Conservation (phyloP, 2,797 vertebrate genomes). For the Pseudomugil tenellus region DNA sequence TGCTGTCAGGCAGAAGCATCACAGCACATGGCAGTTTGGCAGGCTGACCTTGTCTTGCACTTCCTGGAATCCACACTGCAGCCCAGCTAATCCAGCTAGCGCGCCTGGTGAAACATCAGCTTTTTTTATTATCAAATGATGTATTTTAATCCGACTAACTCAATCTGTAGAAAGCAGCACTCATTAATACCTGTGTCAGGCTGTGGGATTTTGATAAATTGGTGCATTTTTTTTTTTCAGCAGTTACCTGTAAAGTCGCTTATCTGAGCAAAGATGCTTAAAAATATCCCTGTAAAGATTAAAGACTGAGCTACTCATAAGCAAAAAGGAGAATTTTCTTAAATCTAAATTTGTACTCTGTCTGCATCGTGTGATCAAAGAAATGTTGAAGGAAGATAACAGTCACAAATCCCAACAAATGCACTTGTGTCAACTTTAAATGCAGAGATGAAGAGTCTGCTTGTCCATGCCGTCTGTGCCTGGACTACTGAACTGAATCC, state of each 20-base stretch:
- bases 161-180: slow-evolving; percentile 46
- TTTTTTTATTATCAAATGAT: slow-evolving; percentile 72
- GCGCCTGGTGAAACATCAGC: slow-evolving; percentile 68
- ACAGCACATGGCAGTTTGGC: slow-evolving; percentile 62
- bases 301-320: slow-evolving; percentile 2
- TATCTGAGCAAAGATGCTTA: neutral
- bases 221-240: slow-evolving; percentile 5
- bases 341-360: slow-evolving; percentile 43
- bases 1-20: slow-evolving; percentile 65
- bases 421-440: slow-evolving; percentile 26
- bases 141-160: slow-evolving; percentile 72
- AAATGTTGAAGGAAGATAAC: slow-evolving; percentile 29
- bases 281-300: slow-evolving; percentile 12
- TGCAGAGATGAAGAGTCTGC: slow-evolving; percentile 50
- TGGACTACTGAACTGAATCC: slow-evolving; percentile 56
- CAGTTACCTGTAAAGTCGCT: neutral
- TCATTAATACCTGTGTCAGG: slow-evolving; percentile 27
- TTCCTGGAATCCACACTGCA: slow-evolving; percentile 51
- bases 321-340: slow-evolving; percentile 18
- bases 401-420: neutral
- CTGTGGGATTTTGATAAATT: slow-evolving; percentile 12
- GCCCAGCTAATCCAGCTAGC: slow-evolving; percentile 63
- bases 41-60: slow-evolving; percentile 73
- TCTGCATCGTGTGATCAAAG: slow-evolving; percentile 46
- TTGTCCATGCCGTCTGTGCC: slow-evolving; percentile 57